Evolutionary conservation across 2,888 invertebrate genomes (phyloP).

Genomic region (Drepanosiphum platanoidis): DNA sequence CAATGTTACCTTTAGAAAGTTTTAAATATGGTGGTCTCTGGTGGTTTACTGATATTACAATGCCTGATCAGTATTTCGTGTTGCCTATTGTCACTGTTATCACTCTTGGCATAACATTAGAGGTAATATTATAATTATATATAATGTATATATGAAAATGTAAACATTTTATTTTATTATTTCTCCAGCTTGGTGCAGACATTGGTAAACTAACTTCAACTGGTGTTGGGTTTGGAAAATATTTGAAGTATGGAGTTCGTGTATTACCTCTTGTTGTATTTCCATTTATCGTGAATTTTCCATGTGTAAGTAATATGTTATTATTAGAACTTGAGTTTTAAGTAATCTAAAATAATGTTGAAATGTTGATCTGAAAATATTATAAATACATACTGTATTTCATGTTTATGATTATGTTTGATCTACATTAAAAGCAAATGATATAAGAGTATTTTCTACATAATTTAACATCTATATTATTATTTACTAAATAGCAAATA

Average conservation of each 20-base stretch:
- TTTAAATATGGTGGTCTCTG: slow-evolving; percentile 86
- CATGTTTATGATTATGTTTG: too few species aligned
- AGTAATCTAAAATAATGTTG: too few species aligned
- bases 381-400: neutral
- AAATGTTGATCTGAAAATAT: neutral
- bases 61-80: slow-evolving; percentile 88
- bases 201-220: slow-evolving; percentile 70
- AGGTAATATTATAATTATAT: slow-evolving; percentile 69
- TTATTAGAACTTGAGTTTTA: neutral
- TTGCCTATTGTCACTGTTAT: slow-evolving; percentile 86
- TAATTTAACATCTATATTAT: too few species aligned
- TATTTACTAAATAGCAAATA: neutral
- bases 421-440: too few species aligned
- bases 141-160: neutral
- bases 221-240: slow-evolving; percentile 75
- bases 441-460: too few species aligned
- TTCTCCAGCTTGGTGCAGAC: slow-evolving; percentile 78
- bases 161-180: neutral
- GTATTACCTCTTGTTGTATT: slow-evolving; percentile 82
- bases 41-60: slow-evolving; percentile 94
- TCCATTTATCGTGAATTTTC: slow-evolving; percentile 88
- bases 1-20: slow-evolving; percentile 89
- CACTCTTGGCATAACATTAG: slow-evolving; percentile 84
- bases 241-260: slow-evolving; percentile 80
- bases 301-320: slow-evolving; percentile 71